Conservation (phyloP, 2,797 vertebrate genomes). For the Muscicapa striata region DNA sequence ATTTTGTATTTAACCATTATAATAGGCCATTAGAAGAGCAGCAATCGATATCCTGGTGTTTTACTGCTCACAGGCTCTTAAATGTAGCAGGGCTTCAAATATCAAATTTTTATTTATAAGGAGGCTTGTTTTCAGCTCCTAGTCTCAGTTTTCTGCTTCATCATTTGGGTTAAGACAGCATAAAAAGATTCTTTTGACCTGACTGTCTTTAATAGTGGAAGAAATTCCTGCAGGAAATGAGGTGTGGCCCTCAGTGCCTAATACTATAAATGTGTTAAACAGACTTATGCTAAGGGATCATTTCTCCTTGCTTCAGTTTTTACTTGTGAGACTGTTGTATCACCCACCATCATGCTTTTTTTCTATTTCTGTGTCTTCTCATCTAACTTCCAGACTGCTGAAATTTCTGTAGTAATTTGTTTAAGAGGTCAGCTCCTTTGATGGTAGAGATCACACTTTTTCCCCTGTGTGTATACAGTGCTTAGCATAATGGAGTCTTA, state of each 20-base stretch:
- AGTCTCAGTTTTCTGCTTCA: background rate
- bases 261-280: background rate
- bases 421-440: background rate
- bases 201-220: background rate
- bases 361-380: background rate
- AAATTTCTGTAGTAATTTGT: background rate
- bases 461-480: background rate
- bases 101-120: background rate
- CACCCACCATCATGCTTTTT: background rate
- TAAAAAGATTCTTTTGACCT: background rate
- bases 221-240: background rate
- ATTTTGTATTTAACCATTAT: background rate
- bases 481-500: background rate
- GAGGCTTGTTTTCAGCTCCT: background rate
- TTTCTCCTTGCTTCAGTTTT: background rate
- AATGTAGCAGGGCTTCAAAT: background rate
- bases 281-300: background rate
- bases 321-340: background rate
- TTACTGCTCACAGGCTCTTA: background rate
- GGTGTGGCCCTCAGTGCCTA: background rate
- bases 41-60: background rate
- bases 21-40: background rate
- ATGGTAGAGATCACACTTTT: background rate
- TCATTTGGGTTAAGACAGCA: background rate
- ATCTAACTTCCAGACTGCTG: background rate